A percentile compares a stretch with the other conserved stretches of the same genome.
These are phyloP conservation scores for Porites cylindrica DNA, from an alignment of 92 coral and sea anemone genomes.

Conservation along the genomic window DNA sequence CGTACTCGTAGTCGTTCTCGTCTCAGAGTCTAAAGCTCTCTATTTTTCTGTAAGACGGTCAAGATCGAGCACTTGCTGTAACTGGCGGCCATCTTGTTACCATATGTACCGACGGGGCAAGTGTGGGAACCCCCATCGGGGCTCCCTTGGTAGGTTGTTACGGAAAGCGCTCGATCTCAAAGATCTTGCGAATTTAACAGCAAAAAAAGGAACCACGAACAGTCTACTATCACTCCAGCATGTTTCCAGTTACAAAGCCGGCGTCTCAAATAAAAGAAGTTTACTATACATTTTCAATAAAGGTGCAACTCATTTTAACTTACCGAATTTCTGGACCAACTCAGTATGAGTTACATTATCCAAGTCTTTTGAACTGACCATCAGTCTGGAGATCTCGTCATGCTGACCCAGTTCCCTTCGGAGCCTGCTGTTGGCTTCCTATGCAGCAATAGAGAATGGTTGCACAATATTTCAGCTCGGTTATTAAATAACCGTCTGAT, in stretches of 20 bases:
- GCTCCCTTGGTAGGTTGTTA: no score
- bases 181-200: no score
- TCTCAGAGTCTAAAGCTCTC: no score
- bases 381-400: constrained; percentile 83
- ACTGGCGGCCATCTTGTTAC: no score
- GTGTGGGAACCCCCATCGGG: no score
- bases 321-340: constrained; percentile 94
- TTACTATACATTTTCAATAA: background rate
- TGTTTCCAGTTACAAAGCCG: background rate
- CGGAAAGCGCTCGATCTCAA: no score
- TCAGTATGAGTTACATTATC: constrained; percentile 93
- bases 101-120: no score
- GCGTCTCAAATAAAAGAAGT: background rate
- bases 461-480: background rate
- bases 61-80: no score
- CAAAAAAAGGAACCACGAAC: no score
- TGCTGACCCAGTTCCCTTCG: constrained; percentile 88
- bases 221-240: background rate
- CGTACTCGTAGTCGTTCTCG: no score
- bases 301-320: background rate
- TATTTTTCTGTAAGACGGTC: no score
- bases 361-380: constrained; percentile 81
- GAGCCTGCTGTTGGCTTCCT: constrained; percentile 91
- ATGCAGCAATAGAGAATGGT: background rate
- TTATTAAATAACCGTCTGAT: no score